These are phyloP conservation scores for Lapara coniferarum DNA, from an alignment of 2,888 invertebrate genomes.

Conservation along the genomic window DNA sequence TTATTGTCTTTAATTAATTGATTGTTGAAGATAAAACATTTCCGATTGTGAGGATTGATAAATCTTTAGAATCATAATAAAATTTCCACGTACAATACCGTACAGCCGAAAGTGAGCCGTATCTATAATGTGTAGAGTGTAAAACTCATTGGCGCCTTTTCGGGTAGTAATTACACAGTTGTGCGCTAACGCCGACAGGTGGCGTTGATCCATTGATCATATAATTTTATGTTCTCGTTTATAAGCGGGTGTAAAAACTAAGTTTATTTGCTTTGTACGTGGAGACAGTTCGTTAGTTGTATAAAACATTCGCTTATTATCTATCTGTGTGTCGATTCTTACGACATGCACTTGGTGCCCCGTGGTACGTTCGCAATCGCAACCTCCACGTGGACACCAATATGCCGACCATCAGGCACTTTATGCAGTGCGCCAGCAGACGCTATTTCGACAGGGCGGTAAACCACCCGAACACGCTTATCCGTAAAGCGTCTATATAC, in stretches of 20 bases:
- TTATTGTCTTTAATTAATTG: conserved; percentile 43
- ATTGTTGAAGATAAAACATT: conserved; percentile 38
- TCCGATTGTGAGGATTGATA: conserved; percentile 37
- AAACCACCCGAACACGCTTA: too few species aligned
- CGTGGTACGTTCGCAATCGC: too few species aligned
- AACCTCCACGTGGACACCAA: too few species aligned
- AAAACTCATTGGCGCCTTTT: conserved; percentile 9
- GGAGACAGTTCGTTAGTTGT: conserved; percentile 36
- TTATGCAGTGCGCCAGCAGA: too few species aligned
- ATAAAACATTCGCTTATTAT: conserved; percentile 27
- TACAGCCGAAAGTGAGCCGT: conserved; percentile 10
- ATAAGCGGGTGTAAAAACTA: conserved; percentile 55
- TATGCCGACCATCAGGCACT: too few species aligned
- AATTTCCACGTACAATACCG: conserved; percentile 26
- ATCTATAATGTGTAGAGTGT: not conserved
- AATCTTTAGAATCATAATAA: conserved; percentile 34
- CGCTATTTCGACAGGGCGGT: too few species aligned
- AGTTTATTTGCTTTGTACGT: conserved; percentile 46
- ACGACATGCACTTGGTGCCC: too few species aligned
- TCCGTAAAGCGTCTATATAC: too few species aligned
- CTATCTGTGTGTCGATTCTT: conserved; percentile 27
- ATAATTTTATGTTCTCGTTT: conserved; percentile 67
- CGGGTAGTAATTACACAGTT: conserved; percentile 36
- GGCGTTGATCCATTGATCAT: conserved; percentile 65
- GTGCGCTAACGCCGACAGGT: conserved; percentile 52